A percentile compares a stretch with the other conserved stretches of the same genome.
These are phyloP conservation scores for Philopedon plagiatum DNA, from an alignment of 2,888 invertebrate species.

Conservation along the genomic window DNA sequence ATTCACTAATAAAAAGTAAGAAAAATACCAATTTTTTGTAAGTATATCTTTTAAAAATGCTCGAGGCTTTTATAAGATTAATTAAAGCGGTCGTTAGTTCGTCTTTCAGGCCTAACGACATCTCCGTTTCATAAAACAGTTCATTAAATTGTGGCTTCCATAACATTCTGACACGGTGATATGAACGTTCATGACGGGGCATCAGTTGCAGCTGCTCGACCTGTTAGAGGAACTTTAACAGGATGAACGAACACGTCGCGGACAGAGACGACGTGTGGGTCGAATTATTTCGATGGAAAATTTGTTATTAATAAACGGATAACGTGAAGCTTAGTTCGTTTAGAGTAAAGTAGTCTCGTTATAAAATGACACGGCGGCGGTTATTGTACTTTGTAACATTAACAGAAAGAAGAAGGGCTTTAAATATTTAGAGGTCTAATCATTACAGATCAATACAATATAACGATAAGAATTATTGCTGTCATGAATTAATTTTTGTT, in stretches of 20 bases:
- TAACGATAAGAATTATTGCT: too few species aligned
- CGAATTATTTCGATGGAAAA: not conserved
- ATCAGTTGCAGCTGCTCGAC: conserved; percentile 3
- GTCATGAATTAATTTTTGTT: too few species aligned
- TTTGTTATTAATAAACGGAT: not conserved
- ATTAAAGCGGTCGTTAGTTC: not conserved
- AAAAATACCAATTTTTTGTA: too few species aligned
- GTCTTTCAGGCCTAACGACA: not conserved
- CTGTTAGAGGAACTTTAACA: conserved; percentile 4
- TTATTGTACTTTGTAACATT: too few species aligned
- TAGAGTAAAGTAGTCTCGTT: too few species aligned
- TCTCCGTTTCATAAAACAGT: not conserved
- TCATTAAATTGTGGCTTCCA: not conserved
- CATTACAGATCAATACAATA: too few species aligned
- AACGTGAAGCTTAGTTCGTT: too few species aligned
- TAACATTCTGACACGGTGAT: not conserved
- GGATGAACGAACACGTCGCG: conserved; percentile 8
- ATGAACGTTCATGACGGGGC: conserved; percentile 6
- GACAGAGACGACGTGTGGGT: not conserved
- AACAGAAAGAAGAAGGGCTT: too few species aligned
- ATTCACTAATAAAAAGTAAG: too few species aligned
- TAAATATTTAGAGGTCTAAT: too few species aligned
- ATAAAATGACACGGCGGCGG: too few species aligned
- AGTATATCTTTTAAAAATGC: too few species aligned
- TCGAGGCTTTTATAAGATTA: not conserved